phyloP scores from a whole-genome alignment of 1,140 invertebrate genomes.

The Ridgeia piscesae region DNA sequence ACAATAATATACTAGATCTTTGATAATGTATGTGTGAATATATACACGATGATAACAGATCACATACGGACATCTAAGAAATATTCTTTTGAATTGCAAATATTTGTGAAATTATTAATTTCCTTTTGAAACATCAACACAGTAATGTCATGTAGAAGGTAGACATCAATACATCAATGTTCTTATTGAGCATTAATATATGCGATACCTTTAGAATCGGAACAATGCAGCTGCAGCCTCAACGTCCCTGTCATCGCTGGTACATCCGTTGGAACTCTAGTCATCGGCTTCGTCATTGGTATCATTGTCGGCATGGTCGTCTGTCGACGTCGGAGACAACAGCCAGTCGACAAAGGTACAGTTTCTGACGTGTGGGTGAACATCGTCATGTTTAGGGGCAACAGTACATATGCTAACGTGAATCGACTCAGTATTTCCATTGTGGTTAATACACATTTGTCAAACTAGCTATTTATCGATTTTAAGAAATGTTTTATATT shows the following conservation, averaged over 20 bases:
- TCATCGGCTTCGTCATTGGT: background rate
- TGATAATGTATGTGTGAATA: too few relatives aligned
- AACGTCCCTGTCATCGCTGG: too few relatives aligned
- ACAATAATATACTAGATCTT: too few relatives aligned
- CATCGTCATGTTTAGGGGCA: background rate
- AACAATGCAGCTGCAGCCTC: background rate
- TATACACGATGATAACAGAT: too few relatives aligned
- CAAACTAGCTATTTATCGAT: background rate
- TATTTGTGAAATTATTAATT: too few relatives aligned
- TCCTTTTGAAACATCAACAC: too few relatives aligned
- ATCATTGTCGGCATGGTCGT: background rate
- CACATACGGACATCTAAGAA: too few relatives aligned
- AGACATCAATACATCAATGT: too few relatives aligned
- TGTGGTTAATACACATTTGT: background rate
- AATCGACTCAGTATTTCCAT: background rate
- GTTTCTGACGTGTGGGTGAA: background rate
- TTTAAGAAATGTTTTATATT: background rate
- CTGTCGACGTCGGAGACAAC: background rate
- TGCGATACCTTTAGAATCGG: background rate
- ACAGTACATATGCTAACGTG: background rate
- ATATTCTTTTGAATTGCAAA: too few relatives aligned
- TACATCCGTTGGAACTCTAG: background rate
- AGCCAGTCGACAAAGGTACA: background rate
- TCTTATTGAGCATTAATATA: too few relatives aligned
- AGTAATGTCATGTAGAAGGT: too few relatives aligned